Evolutionary conservation across 2,888 invertebrate genomes (phyloP), one percentile per base, ranked within the genome.

Genomic region (Belgica antarctica): DNA sequence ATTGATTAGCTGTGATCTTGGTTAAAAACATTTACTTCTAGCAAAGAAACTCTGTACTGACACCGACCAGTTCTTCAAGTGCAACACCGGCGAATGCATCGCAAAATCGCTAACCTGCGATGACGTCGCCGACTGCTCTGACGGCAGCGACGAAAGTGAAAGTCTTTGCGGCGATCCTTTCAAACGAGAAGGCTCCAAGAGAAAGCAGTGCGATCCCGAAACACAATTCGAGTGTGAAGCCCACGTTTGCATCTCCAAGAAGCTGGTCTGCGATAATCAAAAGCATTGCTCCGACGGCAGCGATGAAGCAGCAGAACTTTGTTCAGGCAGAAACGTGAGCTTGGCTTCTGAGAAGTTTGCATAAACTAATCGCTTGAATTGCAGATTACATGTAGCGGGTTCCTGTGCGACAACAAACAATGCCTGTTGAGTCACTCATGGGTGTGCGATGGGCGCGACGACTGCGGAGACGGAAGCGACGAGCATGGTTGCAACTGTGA

Each of bases 181-280:
- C 7, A 12, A 41, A 31, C 15, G 5, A 59, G 1, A 15, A 8
- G 19, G 52, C 8, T 3, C 2, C 4, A n/a, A n/a, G 19, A 17
- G 59, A n/a, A 59, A 59, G n/a, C 59, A 25, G 15, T 70, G 70
- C 41, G 61, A 62, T 52, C 7, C 10, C 1, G 31, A 24, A 2
- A 57, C 25, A 19, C 17, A 62, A n/a, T 71, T 71, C 63, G 28
- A 83, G 22, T 90, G 90, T 74, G 80, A 78, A 15, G 82, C 83
- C 63, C 85, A 84, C 17, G 82, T 84, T 31, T 94, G 94, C 78
- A 86, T 94, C 71, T 87, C 89, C 0, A 78, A 79, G 59, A 76
- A 81, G 4, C 88, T 89, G 86, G 81, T 89, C 2, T 93, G 93
- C 79, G 89, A 93, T 79, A 84, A 85, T 12, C 81, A 83, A 62